Conservation (phyloP, 2,797 vertebrate species). For the Onychomys torridus region DNA sequence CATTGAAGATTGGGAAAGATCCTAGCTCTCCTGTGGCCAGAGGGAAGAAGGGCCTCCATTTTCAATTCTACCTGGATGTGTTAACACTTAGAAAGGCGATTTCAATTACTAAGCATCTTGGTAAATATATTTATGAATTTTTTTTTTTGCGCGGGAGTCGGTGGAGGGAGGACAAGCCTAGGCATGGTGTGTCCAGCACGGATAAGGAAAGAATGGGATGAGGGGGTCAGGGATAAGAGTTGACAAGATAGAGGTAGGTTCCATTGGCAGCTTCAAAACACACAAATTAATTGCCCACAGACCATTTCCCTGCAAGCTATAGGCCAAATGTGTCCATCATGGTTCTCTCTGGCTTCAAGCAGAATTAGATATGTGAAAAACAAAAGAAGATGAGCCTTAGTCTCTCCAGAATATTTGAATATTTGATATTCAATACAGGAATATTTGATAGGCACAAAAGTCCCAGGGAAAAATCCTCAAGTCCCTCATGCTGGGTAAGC, state of each 20-base stretch:
- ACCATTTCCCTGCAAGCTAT: not conserved
- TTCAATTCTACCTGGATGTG: not conserved
- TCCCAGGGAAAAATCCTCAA: not conserved
- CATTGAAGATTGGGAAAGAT: not conserved
- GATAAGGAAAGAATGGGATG: too few species aligned
- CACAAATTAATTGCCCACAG: not conserved
- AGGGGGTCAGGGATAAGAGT: not conserved
- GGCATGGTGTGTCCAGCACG: not conserved
- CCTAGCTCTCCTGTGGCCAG: not conserved
- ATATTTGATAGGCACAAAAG: not conserved
- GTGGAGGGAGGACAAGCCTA: not conserved
- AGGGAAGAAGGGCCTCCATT: not conserved
- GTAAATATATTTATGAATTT: not conserved
- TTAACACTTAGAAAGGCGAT: constrained; percentile 25
- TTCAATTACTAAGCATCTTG: not conserved
- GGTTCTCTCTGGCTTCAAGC: not conserved
- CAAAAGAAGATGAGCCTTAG: constrained; percentile 8
- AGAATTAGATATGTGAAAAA: constrained; percentile 42
- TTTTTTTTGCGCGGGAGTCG: too few species aligned
- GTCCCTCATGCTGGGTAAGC: not conserved
- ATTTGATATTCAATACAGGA: too few species aligned
- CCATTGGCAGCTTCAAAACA: not conserved
- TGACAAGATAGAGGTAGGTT: not conserved
- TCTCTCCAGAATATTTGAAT: constrained; percentile 35
- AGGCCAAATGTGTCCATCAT: not conserved